These are phyloP conservation scores for Mirounga angustirostris DNA, from an alignment of 2,113 vertebrate species.

Conservation along the genomic window DNA sequence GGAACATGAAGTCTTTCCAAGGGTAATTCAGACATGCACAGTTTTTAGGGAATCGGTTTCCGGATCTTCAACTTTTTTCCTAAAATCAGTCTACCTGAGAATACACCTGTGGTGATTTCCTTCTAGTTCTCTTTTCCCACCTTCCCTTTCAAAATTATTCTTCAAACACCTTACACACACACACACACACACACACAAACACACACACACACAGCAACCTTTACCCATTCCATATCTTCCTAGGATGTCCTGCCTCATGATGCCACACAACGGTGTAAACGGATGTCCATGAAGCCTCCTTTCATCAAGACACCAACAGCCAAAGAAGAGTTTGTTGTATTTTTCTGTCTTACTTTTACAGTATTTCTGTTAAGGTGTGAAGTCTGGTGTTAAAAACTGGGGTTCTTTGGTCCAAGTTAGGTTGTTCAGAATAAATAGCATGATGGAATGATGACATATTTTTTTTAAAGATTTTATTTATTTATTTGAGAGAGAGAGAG, in stretches of 20 bases:
- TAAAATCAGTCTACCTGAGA: not conserved
- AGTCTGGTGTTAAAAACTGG: slow-evolving; percentile 24
- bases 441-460: not conserved
- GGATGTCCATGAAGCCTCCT: not conserved
- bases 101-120: not conserved
- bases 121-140: slow-evolving; percentile 26
- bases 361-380: not conserved
- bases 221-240: not conserved
- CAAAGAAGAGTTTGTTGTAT: not conserved
- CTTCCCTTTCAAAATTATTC: slow-evolving; percentile 6
- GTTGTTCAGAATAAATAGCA: slow-evolving; percentile 8
- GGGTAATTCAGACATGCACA: not conserved
- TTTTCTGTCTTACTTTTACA: not conserved
- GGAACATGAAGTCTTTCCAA: not conserved
- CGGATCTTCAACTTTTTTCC: not conserved
- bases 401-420: not conserved
- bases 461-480: not conserved
- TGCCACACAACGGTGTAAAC: not conserved
- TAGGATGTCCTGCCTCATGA: not conserved
- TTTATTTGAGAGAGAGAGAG: too few species aligned
- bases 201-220: not conserved
- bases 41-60: not conserved
- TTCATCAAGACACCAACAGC: not conserved
- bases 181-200: not conserved
- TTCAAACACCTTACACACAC: not conserved